Conservation (phyloP, 2,888 invertebrate species). For the Xanthorhoe designata region DNA sequence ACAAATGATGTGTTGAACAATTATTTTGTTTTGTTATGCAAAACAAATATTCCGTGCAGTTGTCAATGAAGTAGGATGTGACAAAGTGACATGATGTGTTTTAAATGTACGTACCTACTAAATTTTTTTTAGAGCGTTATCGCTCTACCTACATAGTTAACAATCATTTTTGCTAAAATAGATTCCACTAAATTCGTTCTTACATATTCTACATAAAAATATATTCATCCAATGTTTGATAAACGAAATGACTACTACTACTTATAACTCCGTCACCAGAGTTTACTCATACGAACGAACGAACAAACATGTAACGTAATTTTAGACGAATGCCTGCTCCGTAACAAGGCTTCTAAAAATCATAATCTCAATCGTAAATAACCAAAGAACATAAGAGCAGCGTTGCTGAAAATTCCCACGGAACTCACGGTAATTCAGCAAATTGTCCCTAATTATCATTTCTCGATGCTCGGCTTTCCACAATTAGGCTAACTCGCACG, state of each 20-base stretch:
- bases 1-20: constrained; percentile 9
- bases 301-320: too few relatives aligned
- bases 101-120: too few relatives aligned
- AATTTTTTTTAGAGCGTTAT: too few relatives aligned
- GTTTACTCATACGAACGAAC: too few relatives aligned
- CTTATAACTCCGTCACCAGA: too few relatives aligned
- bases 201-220: too few relatives aligned
- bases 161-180: constrained; percentile 22
- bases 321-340: too few relatives aligned
- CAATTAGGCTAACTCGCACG: constrained; percentile 78
- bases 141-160: constrained; percentile 11
- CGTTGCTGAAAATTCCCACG: constrained; percentile 41
- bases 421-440: constrained; percentile 43
- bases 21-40: background rate
- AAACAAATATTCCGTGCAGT: too few relatives aligned
- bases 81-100: too few relatives aligned
- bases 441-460: constrained; percentile 73
- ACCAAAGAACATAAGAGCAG: constrained; percentile 41
- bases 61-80: too few relatives aligned
- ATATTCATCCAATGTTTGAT: too few relatives aligned
- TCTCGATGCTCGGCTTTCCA: constrained; percentile 72
- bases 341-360: background rate
- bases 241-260: too few relatives aligned
- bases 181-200: background rate
- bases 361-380: constrained; percentile 7